Percentiles rank a stretch among this genome's conserved stretches.
phyloP scores from a whole-genome alignment of 2,113 vertebrate species.

The Mus musculus region DNA sequence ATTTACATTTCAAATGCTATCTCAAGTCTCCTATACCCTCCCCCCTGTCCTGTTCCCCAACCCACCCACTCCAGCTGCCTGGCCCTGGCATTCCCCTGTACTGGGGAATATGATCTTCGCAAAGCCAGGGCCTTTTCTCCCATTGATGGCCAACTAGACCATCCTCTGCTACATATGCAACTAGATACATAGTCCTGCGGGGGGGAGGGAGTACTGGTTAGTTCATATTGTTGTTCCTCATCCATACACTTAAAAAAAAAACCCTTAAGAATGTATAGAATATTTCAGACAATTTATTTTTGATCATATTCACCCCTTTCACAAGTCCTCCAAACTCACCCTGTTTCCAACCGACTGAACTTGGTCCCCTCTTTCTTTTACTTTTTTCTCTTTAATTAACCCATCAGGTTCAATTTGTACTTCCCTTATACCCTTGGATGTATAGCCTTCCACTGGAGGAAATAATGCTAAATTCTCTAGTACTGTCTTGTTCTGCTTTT shows the following conservation, averaged over 20 bases:
- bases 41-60: too few relatives aligned
- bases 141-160: too few relatives aligned
- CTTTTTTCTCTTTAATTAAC: neutral
- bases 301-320: neutral
- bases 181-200: too few relatives aligned
- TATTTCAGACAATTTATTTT: neutral
- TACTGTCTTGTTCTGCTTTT: neutral
- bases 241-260: neutral
- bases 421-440: neutral
- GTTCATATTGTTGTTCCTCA: too few relatives aligned
- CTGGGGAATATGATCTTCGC: too few relatives aligned
- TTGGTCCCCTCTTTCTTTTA: neutral
- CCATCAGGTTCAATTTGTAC: neutral
- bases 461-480: neutral
- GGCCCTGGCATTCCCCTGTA: too few relatives aligned
- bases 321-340: neutral
- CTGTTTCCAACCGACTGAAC: neutral
- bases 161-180: too few relatives aligned
- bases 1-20: too few relatives aligned
- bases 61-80: too few relatives aligned
- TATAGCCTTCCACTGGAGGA: neutral
- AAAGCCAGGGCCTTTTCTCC: too few relatives aligned
- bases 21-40: too few relatives aligned
- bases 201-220: too few relatives aligned
- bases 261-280: neutral